Base-by-base conservation (phyloP, 23 tunicate species). In the Trididemnum miniatum region DNA sequence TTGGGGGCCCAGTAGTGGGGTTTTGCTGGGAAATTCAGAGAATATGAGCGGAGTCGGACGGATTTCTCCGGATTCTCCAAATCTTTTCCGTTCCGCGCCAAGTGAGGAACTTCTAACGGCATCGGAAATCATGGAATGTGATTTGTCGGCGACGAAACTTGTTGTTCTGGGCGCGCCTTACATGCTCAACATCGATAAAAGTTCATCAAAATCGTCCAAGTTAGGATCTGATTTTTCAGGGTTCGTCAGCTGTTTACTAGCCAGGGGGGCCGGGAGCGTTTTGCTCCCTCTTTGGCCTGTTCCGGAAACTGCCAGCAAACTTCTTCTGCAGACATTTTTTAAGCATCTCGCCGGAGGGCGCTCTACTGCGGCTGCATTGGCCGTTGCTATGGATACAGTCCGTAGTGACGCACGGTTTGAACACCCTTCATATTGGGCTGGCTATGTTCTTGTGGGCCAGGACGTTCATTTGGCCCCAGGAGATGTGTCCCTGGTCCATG, bases 371-470 rank as follows among this genome's bases (percentile, higher is more conserved):
- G 82, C 79, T 0, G 89, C 97, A 2, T 63, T 92, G 52, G 30
- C 72, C 26, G 71, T 38, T 12, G 84, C 97, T 4, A 64, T 83
- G 80, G 82, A 64, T n/a, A 30, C 63, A 0, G 27, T 92, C 50
- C 82, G 89, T 33, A 31, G 24, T 63, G 86, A 71, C 38, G 71
- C 71, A 35, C 92, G 83, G 39, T 92, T 92, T 54, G 89, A 74
- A 40, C 97, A 92, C 60, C 97, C 97, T 35, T 92, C 92, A 0
- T 92, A 83, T 59, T 92, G 97, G 97, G 85, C 97, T 3, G 89
- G 97, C 5, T 92, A 78, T 64, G 86, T 79, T 20, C 35, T 87
- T 34, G 30, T 83, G 44, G 97, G 97, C n/a, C 89, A 49, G 5
- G 82, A 59, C 23, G 72, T 52, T 35, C 24, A 24, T 12, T 52